Base-by-base conservation (phyloP, 2,797 vertebrate species). In the Gambusia yucatana region DNA sequence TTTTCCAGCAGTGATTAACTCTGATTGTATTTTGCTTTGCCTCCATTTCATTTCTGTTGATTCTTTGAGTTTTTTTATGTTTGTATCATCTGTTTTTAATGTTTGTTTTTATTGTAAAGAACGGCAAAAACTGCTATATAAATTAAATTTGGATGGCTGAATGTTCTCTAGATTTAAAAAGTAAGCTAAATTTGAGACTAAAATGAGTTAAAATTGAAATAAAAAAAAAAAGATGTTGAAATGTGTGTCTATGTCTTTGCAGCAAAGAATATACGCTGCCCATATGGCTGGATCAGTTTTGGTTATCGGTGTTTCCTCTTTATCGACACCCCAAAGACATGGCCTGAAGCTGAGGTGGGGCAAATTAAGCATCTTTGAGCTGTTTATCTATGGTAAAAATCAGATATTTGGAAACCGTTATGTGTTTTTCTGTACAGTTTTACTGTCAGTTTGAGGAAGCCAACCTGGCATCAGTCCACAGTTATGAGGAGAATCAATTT, bases 291-390 rank as follows among this genome's bases (percentile, higher is more conserved):
- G 89, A 25, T 16, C 6, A 25, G 0, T 3, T 82, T 52, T 0
- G 76, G 20, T 0, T 1, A 10, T 0, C 36, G 0, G 6, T 92
- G 91, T 17, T 85, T 75, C 63, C 30, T 43, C 6, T 91, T 85
- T 55, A 67, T 87, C 22, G 1, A 84, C 46, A 46, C 25, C 16
- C 25, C 33, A 0, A 92, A 86, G 77, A 30, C 46, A 0, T 92
- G 91, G 91, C 0, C 1, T 0, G 73, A 87, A 17, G 88, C 91
- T 0, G 82, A 91, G 87, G 91, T 92, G 81, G 79, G 10, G 16
- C 0, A 0, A 9, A 59, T 0, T 41, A 41, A 30, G 25, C 25
- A n/a, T 1, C 6, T 48, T 30, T 61, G 16, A 33, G 7, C 33
- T 20, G 33, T 36, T 65, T 20, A 9, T 65, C 2, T 36, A 10